Percentiles rank a stretch among this genome's conserved stretches.
Evolutionary conservation across 2,113 vertebrate species (phyloP).

Genomic region (Prionailurus bengalensis): DNA sequence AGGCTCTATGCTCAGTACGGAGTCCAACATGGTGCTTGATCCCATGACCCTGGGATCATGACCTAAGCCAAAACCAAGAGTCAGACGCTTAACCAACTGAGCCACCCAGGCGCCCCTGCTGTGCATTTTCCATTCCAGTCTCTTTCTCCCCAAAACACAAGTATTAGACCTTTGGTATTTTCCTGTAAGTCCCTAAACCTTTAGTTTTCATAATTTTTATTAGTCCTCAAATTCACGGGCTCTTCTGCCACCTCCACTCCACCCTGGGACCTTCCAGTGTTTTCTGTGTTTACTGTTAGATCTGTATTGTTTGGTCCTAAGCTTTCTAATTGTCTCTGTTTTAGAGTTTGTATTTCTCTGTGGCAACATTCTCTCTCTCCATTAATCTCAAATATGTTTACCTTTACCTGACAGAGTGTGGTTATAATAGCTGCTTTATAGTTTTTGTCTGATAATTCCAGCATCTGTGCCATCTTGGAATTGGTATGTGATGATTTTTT

Average conservation of each 20-base stretch:
- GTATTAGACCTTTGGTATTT: not conserved
- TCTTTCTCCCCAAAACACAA: not conserved
- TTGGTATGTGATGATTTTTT: not conserved
- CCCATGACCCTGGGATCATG: no score
- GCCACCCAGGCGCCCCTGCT: no score
- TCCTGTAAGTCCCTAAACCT: not conserved
- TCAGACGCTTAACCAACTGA: no score
- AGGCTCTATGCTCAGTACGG: no score
- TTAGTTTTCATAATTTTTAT: not conserved
- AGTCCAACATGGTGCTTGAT: no score
- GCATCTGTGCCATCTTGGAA: not conserved
- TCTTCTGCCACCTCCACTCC: not conserved
- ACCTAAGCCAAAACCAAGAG: no score
- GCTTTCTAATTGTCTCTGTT: not conserved
- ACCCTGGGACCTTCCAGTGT: not conserved
- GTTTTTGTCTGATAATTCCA: not conserved
- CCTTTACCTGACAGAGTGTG: not conserved
- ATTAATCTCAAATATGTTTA: not conserved
- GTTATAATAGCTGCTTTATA: not conserved
- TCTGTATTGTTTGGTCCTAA: not conserved
- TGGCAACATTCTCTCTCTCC: not conserved
- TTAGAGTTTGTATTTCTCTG: not conserved
- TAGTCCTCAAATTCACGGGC: not conserved
- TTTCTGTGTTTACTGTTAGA: not conserved
- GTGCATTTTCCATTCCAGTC: not conserved